These are phyloP conservation scores for Gastrophysa polygoni DNA, from an alignment of 2,888 invertebrate genomes.

Conservation along the genomic window DNA sequence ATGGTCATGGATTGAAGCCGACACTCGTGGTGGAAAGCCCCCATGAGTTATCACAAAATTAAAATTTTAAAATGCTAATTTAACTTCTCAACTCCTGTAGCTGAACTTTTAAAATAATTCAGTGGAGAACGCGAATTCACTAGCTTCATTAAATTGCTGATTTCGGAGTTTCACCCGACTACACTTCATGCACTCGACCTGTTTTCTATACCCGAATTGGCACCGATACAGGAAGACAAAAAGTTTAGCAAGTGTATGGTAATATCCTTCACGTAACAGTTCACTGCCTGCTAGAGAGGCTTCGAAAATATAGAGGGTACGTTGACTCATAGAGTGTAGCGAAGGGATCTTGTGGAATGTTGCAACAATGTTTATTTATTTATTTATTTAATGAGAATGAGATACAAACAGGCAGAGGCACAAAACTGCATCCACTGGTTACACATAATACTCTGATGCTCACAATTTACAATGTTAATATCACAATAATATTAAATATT, in stretches of 20 bases:
- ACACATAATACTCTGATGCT: too few species aligned
- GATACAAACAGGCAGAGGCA: too few species aligned
- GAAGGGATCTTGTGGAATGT: too few species aligned
- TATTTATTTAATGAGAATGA: too few species aligned
- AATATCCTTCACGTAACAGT: background rate
- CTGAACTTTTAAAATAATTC: constrained; percentile 22
- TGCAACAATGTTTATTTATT: too few species aligned
- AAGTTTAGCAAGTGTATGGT: background rate
- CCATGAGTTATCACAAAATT: constrained; percentile 14
- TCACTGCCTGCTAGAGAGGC: background rate
- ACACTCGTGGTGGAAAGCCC: background rate
- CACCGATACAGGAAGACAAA: constrained; percentile 2
- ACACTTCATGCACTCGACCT: constrained; percentile 1
- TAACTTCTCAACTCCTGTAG: constrained; percentile 16
- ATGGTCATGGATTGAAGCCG: too few species aligned
- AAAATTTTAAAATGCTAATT: constrained; percentile 26
- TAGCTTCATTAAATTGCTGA: constrained; percentile 25
- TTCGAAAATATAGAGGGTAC: too few species aligned
- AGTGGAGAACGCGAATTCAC: constrained; percentile 14
- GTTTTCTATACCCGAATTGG: constrained; percentile 15
- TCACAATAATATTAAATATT: too few species aligned
- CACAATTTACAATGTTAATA: too few species aligned
- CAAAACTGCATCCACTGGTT: too few species aligned
- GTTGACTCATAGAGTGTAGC: too few species aligned
- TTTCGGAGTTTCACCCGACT: background rate